Percentiles rank a stretch among this genome's conserved stretches.
Evolutionary conservation across 2,113 vertebrate genomes (phyloP).

Genomic region (Cariama cristata): DNA sequence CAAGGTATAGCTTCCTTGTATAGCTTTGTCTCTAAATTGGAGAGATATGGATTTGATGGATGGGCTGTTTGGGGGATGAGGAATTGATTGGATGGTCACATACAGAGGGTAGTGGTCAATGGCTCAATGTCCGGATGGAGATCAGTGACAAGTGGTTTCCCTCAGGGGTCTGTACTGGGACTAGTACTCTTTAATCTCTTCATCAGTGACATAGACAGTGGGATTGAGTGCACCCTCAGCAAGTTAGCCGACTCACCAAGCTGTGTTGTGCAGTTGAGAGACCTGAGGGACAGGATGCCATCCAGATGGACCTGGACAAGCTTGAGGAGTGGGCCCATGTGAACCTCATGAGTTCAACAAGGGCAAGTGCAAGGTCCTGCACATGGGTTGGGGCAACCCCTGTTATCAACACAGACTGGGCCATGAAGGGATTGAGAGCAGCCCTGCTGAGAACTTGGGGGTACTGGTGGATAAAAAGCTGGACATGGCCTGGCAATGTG

Average conservation of each 20-base stretch:
- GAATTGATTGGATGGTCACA: not conserved
- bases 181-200: not conserved
- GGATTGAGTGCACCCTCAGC: too few species aligned
- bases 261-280: too few species aligned
- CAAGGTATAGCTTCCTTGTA: not conserved
- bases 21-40: not conserved
- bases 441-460: too few species aligned
- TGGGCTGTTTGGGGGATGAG: not conserved
- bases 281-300: not conserved
- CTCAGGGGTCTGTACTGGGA: accelerated
- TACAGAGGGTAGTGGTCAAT: not conserved
- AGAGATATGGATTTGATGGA: not conserved
- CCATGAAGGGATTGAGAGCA: too few species aligned
- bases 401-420: too few species aligned
- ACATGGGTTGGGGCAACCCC: too few species aligned
- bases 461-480: too few species aligned
- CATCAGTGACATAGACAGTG: not conserved
- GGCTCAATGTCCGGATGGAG: not conserved
- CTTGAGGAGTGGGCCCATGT: too few species aligned
- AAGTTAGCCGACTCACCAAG: not conserved
- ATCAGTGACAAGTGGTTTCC: not conserved
- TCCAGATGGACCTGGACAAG: not conserved
- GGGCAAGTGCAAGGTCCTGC: too few species aligned
- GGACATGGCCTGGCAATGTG: too few species aligned
- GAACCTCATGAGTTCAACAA: too few species aligned